A percentile compares a stretch with the other conserved stretches of the same genome.
These are phyloP conservation scores for Ailurus styani DNA, from an alignment of 2,113 vertebrate species.

Conservation along the genomic window DNA sequence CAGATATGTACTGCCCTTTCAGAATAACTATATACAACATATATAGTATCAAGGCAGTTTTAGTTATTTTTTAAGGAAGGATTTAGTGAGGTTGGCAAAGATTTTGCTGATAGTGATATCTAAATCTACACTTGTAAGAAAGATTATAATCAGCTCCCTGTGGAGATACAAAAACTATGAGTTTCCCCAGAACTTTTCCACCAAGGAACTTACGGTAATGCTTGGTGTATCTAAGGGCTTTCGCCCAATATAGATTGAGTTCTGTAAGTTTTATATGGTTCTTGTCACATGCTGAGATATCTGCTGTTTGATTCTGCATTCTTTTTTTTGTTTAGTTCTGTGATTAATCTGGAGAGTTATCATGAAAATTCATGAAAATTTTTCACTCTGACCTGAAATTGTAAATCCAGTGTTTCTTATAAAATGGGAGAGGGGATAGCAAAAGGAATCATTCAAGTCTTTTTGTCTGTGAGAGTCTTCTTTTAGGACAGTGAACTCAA, in stretches of 20 bases:
- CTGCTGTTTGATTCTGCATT: background rate
- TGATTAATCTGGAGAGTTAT: background rate
- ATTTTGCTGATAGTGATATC: background rate
- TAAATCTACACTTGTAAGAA: background rate
- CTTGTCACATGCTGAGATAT: background rate
- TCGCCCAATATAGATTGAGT: background rate
- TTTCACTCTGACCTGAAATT: background rate
- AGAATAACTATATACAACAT: background rate
- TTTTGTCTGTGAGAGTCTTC: background rate
- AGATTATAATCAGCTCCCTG: background rate
- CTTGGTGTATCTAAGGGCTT: background rate
- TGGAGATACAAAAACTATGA: background rate
- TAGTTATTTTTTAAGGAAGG: background rate
- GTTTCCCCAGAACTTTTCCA: background rate
- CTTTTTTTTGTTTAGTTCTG: background rate
- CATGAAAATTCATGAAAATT: too few relatives aligned
- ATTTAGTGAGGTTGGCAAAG: background rate
- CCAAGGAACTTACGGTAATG: background rate
- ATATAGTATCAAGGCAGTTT: background rate
- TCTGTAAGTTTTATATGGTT: background rate
- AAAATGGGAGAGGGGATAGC: background rate
- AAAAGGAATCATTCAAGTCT: background rate
- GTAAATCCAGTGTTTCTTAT: background rate
- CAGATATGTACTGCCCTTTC: background rate
- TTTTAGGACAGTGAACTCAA: background rate